phyloP scores from a whole-genome alignment of 2,888 invertebrate genomes.

The Hedya salicella region DNA sequence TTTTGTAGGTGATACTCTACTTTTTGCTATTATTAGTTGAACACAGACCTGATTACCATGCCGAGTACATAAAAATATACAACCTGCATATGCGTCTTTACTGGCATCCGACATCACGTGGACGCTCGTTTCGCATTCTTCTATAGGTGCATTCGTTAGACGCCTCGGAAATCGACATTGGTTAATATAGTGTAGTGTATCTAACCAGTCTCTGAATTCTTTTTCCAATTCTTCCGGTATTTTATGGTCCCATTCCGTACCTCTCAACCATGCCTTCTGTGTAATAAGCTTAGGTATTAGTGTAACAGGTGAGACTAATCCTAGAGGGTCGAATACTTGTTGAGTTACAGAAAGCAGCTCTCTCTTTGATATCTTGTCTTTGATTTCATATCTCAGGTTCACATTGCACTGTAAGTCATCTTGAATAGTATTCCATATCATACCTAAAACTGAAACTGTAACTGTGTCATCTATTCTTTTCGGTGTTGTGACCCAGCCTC shows the following conservation, averaged over 20 bases:
- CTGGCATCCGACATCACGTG: too few relatives aligned
- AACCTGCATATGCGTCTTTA: too few relatives aligned
- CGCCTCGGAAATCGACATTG: too few relatives aligned
- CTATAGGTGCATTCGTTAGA: too few relatives aligned
- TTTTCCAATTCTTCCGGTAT: neutral
- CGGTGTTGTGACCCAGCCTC: slow-evolving; percentile 1
- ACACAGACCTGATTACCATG: too few relatives aligned
- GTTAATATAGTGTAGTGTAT: neutral
- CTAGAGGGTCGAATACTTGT: neutral
- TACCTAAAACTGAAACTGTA: slow-evolving; percentile 1
- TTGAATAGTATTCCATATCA: neutral
- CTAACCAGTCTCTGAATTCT: neutral
- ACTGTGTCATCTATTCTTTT: neutral
- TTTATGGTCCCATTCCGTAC: neutral
- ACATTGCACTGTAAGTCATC: neutral
- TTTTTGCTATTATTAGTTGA: too few relatives aligned
- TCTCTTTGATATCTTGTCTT: neutral
- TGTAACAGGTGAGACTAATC: neutral
- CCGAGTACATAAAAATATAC: too few relatives aligned
- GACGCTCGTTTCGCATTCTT: too few relatives aligned
- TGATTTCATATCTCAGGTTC: neutral
- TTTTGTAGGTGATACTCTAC: too few relatives aligned
- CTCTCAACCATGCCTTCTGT: neutral
- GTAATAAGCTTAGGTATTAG: neutral
- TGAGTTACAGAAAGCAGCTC: neutral